Conservation (phyloP, 2,888 invertebrate genomes). For the Anarsia innoxiella region DNA sequence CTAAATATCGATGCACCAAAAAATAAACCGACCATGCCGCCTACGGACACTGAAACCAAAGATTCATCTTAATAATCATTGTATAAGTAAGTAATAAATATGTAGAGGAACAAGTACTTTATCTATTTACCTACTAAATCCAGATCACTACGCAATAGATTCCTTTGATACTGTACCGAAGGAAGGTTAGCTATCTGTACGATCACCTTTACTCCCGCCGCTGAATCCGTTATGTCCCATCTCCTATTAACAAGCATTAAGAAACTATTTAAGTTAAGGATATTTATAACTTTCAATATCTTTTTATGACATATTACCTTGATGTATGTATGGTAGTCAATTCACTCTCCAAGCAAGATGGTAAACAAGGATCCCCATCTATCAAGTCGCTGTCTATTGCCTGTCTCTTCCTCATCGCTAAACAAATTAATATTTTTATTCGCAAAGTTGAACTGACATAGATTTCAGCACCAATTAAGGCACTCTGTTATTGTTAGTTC, state of each 20-base stretch:
- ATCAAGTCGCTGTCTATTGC: conserved; percentile 29
- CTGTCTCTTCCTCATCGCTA: neutral
- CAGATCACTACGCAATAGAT: conserved; percentile 76
- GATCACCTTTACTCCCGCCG: conserved; percentile 33
- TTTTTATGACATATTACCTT: conserved; percentile 31
- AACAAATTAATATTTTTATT: neutral
- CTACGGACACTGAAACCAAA: conserved; percentile 72
- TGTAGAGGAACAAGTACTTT: too few species aligned
- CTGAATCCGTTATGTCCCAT: conserved; percentile 18
- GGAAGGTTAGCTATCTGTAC: conserved; percentile 65
- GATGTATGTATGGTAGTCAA: conserved; percentile 36
- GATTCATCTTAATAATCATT: too few species aligned
- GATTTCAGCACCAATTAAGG: neutral
- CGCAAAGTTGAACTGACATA: neutral
- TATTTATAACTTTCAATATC: too few species aligned
- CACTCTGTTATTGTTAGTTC: too few species aligned
- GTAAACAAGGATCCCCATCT: conserved; percentile 57
- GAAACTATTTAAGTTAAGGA: too few species aligned
- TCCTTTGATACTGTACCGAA: conserved; percentile 77
- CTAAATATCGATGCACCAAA: conserved; percentile 78
- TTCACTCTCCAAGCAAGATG: conserved; percentile 76
- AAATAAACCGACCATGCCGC: conserved; percentile 76
- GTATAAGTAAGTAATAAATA: too few species aligned
- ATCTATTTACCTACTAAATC: conserved; percentile 82
- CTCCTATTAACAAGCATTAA: too few species aligned